Percentiles rank a stretch among this genome's conserved stretches.
phyloP scores from a whole-genome alignment of 2,113 vertebrate species.

The Spermophilus dauricus region DNA sequence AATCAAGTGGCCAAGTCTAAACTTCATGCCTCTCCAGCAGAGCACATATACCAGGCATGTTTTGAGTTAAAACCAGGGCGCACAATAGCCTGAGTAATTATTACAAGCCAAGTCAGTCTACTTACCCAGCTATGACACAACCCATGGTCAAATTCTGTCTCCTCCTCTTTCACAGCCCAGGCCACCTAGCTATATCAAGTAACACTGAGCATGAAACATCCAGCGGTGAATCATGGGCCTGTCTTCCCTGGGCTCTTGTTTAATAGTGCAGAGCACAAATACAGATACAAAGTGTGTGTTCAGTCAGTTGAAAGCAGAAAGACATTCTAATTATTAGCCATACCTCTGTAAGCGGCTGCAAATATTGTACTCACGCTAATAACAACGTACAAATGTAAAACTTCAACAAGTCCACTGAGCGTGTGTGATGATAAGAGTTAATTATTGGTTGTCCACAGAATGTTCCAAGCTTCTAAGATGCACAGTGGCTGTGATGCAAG shows the following conservation, averaged over 20 bases:
- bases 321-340: constrained; percentile 49
- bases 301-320: constrained; percentile 46
- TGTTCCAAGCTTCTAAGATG: neutral
- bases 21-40: neutral
- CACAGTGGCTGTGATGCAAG: neutral
- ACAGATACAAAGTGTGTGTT: constrained; percentile 6
- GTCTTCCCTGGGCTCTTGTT: neutral
- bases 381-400: constrained; percentile 50
- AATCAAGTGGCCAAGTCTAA: neutral
- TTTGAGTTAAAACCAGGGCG: neutral
- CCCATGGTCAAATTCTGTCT: neutral
- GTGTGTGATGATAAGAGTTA: constrained; percentile 28
- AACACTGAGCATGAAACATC: neutral
- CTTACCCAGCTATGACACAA: neutral
- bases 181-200: neutral
- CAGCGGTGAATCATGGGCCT: neutral
- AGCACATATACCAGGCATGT: neutral
- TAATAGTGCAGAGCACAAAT: neutral
- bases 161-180: neutral
- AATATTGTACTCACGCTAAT: constrained; percentile 60
- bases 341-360: constrained; percentile 51
- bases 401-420: constrained; percentile 68
- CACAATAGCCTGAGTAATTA: neutral
- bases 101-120: neutral
- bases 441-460: constrained; percentile 80